Conservation (phyloP, 2,888 invertebrate genomes). For the Zygaena filipendulae region DNA sequence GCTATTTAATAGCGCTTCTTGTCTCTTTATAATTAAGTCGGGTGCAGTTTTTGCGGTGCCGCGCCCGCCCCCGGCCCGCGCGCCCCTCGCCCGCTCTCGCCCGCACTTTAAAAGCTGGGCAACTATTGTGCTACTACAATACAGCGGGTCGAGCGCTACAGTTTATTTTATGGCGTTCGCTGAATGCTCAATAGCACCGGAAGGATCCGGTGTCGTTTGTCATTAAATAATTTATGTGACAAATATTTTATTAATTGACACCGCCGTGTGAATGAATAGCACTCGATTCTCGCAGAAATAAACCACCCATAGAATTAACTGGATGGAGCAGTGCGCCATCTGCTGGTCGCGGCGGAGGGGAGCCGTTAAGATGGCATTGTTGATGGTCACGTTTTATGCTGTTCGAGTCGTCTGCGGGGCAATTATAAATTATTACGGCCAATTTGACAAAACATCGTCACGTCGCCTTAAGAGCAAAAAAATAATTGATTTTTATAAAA, state of each 20-base stretch:
- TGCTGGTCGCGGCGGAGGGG: conserved; percentile 13
- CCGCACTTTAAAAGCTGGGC: conserved; percentile 27
- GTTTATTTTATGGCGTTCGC: conserved; percentile 37
- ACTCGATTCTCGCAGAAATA: conserved; percentile 38
- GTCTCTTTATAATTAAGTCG: conserved; percentile 70
- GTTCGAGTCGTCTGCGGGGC: too few relatives aligned
- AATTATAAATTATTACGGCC: too few relatives aligned
- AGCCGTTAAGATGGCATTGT: conserved; percentile 2
- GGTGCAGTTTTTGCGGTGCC: conserved; percentile 64
- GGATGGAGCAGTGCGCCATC: conserved; percentile 19
- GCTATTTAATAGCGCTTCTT: conserved; percentile 68
- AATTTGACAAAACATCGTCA: too few relatives aligned
- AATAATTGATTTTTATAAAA: too few relatives aligned
- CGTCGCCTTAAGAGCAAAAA: too few relatives aligned
- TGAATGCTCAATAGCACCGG: conserved; percentile 31
- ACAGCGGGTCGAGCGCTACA: too few relatives aligned
- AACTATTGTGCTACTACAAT: conserved; percentile 51
- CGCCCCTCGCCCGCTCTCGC: conserved; percentile 18
- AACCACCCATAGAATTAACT: conserved; percentile 43
- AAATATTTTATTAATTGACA: conserved; percentile 61
- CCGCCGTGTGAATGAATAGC: conserved; percentile 22
- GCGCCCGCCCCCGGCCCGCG: conserved; percentile 21
- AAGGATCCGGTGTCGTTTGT: conserved; percentile 35
- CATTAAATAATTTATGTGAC: conserved; percentile 51
- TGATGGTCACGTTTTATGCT: too few relatives aligned